These are phyloP conservation scores for Leucoma salicis DNA, from an alignment of 2,888 invertebrate genomes.

Conservation along the genomic window DNA sequence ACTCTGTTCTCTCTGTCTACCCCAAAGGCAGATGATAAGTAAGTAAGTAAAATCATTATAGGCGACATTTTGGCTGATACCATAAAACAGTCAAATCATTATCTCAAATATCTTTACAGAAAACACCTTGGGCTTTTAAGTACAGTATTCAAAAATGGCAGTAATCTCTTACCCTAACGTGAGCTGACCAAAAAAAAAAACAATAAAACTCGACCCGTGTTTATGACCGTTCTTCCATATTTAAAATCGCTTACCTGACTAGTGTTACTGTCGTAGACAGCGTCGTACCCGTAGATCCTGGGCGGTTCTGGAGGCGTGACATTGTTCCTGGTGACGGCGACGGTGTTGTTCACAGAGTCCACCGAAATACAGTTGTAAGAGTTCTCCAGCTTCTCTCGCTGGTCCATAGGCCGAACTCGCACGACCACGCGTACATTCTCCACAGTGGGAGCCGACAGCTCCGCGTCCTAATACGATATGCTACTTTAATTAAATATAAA, in stretches of 20 bases:
- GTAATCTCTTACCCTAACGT: too few relatives aligned
- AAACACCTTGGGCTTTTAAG: neutral
- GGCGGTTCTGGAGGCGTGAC: conserved; percentile 88
- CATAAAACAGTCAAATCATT: too few relatives aligned
- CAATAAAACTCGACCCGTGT: too few relatives aligned
- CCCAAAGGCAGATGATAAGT: too few relatives aligned
- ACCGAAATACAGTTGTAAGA: conserved; percentile 89
- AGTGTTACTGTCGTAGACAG: conserved; percentile 93
- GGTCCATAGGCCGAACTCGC: conserved; percentile 95
- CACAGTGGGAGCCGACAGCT: conserved; percentile 82
- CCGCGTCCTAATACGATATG: conserved; percentile 78
- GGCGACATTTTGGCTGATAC: too few relatives aligned
- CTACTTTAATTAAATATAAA: too few relatives aligned
- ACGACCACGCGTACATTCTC: conserved; percentile 99
- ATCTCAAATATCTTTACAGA: too few relatives aligned
- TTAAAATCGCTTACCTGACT: conserved; percentile 90
- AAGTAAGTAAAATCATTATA: too few relatives aligned
- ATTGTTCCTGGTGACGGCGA: conserved; percentile 89
- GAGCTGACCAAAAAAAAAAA: too few relatives aligned
- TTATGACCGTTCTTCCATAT: too few relatives aligned
- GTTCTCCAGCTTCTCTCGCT: conserved; percentile 89
- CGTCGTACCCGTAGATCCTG: conserved; percentile 96
- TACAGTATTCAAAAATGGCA: neutral
- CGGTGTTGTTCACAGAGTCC: conserved; percentile 88
- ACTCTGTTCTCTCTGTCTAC: too few relatives aligned